Conservation (phyloP, 2,888 invertebrate genomes). For the Oxytorus armatus region DNA sequence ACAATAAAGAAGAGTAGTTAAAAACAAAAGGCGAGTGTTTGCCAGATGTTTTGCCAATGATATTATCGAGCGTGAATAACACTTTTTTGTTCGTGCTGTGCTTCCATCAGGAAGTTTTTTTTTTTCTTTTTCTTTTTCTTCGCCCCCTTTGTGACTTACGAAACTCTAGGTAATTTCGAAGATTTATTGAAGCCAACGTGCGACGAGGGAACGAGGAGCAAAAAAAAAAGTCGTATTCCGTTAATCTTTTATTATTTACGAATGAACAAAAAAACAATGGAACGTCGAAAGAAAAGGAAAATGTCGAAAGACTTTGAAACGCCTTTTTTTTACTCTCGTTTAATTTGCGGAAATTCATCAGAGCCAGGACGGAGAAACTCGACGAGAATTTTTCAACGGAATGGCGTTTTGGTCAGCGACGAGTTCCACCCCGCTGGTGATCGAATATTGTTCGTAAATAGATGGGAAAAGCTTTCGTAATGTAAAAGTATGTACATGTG, state of each 20-base stretch:
- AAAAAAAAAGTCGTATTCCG: background rate
- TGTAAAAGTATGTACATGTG: no score
- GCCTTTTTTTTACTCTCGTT: background rate
- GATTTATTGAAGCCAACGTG: constrained; percentile 8
- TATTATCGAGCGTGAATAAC: background rate
- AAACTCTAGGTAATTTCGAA: background rate
- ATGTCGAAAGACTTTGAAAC: no score
- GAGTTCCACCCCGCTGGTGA: constrained; percentile 9
- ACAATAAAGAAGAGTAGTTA: background rate
- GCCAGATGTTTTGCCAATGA: constrained; percentile 21
- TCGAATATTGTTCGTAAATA: constrained; percentile 15
- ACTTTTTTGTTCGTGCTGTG: background rate
- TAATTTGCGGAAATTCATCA: background rate
- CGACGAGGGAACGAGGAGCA: background rate
- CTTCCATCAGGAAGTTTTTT: background rate
- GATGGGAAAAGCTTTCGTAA: background rate
- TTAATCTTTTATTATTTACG: background rate
- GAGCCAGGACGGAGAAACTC: background rate
- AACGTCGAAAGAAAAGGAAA: background rate
- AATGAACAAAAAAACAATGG: background rate
- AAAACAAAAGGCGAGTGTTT: constrained; percentile 1
- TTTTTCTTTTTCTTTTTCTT: background rate
- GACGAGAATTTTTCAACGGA: background rate
- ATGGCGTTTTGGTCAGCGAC: constrained; percentile 26
- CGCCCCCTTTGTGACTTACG: background rate